Evolutionary conservation across 2,888 invertebrate genomes (phyloP), one percentile per base, ranked within the genome.

Genomic region (Tyria jacobaeae): DNA sequence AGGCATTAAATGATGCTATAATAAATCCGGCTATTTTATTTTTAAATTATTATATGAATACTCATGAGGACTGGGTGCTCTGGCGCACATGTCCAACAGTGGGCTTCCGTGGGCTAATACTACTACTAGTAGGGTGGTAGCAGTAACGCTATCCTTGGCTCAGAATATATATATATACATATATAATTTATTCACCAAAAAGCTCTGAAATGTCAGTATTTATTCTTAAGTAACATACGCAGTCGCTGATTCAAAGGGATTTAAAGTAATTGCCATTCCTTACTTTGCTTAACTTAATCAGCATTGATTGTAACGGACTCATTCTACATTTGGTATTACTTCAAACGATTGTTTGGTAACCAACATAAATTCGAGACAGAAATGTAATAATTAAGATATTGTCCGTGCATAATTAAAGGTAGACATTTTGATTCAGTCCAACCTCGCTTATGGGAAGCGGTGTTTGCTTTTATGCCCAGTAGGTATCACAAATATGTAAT

Each of bases 351-450:
- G 73, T 75, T 74, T 37, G 39, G 52, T 53, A 73, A 71, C 55
- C 44, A 34, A 48, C 60, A 60, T 68, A 72, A 77, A 75, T 71
- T 67, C 51, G 41, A 60, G 71, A 79, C 78, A 75, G 77, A 79
- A 86, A 81, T 80, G 76, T 77, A 81, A 85, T 89, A 87, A 89
- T 89, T 87, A 88, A 88, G 86, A 83, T 82, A 89, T 88, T 88
- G 87, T 88, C 83, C 34, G 75, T 70, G 71, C 76, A 78, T 83
- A 87, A 85, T 87, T 84, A 85, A 82, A 70, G 52, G 64, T 68
- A n/a, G 83, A 83, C 84, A 81, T 73, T 73, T 83, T 83, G 83
- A 86, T 84, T 83, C 78, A 83, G 68, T 65, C 64, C 56, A 44
- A 70, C 73, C n/a, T 70, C 81, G 60, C 66, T 80, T 83, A 80